These are phyloP conservation scores for Drosophila nikananu DNA, from an alignment of 1,140 invertebrate species.

Conservation along the genomic window DNA sequence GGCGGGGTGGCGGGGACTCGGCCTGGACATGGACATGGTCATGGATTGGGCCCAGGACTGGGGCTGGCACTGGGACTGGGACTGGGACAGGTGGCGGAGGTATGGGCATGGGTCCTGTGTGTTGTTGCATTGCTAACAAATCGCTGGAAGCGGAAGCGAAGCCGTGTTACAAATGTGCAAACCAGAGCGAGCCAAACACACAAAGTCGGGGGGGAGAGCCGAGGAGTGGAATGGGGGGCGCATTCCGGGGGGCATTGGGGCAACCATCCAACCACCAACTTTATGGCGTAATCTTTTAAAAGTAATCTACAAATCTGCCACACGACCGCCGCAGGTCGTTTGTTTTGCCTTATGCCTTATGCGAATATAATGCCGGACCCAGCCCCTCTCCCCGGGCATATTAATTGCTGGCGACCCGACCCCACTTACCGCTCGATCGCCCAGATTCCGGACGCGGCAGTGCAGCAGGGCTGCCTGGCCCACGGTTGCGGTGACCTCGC, in stretches of 20 bases:
- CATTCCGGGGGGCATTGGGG: slow-evolving; percentile 12
- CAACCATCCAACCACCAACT: slow-evolving; percentile 70
- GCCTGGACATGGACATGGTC: slow-evolving; percentile 13
- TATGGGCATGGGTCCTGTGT: slow-evolving; percentile 19
- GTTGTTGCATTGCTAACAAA: slow-evolving; percentile 82
- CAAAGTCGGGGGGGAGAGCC: slow-evolving; percentile 1
- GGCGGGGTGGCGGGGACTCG: background rate
- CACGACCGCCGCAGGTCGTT: slow-evolving; percentile 77
- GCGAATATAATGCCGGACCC: slow-evolving; percentile 67
- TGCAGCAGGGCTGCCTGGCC: slow-evolving; percentile 94
- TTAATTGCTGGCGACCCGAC: slow-evolving; percentile 59
- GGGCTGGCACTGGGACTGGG: background rate
- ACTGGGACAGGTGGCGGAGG: background rate
- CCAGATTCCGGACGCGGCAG: slow-evolving; percentile 93
- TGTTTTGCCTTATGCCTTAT: slow-evolving; percentile 67
- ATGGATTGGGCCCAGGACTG: slow-evolving; percentile 1
- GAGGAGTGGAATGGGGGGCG: slow-evolving; percentile 1
- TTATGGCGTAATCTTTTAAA: slow-evolving; percentile 83
- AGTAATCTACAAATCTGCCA: slow-evolving; percentile 83
- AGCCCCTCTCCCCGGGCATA: slow-evolving; percentile 40
- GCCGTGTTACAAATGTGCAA: slow-evolving; percentile 82
- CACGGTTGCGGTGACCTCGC: slow-evolving; percentile 93
- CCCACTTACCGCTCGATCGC: slow-evolving; percentile 93
- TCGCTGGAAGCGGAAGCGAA: slow-evolving; percentile 74
- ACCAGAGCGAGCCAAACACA: slow-evolving; percentile 57